phyloP scores from a whole-genome alignment of 2,888 invertebrate genomes.

The Trilocha varians region DNA sequence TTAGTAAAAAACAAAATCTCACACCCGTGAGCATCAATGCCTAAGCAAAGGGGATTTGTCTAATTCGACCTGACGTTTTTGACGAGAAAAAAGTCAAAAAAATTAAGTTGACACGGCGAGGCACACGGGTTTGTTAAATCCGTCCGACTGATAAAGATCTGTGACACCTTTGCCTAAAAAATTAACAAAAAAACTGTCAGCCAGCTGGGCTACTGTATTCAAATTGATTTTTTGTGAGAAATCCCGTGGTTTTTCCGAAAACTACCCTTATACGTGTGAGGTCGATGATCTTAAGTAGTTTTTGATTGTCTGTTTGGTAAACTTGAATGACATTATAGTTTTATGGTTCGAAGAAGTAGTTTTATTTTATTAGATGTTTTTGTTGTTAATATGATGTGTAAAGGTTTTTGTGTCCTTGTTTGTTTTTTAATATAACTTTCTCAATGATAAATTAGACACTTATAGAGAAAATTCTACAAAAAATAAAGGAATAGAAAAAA shows the following conservation, averaged over 20 bases:
- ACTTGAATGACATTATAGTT: constrained; percentile 39
- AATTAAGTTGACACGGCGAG: constrained; percentile 50
- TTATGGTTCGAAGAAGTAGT: constrained; percentile 31
- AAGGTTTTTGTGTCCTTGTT: neutral
- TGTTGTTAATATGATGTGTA: neutral
- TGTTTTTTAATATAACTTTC: too few species aligned
- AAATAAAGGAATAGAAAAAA: too few species aligned
- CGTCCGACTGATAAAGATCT: constrained; percentile 64
- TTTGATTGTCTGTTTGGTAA: constrained; percentile 33
- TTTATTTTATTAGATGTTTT: constrained; percentile 31
- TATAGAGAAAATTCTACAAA: too few species aligned
- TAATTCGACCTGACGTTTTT: constrained; percentile 66
- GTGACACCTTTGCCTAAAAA: constrained; percentile 55
- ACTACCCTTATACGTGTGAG: constrained; percentile 51
- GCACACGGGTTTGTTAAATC: constrained; percentile 66
- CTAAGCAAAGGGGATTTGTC: constrained; percentile 58
- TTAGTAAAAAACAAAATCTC: constrained; percentile 17
- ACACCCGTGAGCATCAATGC: constrained; percentile 48
- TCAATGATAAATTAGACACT: too few species aligned
- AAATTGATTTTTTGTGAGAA: constrained; percentile 48
- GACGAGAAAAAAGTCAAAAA: constrained; percentile 49
- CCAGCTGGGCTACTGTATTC: constrained; percentile 65
- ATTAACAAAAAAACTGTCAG: constrained; percentile 38
- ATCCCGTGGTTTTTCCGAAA: constrained; percentile 48
- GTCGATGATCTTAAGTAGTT: constrained; percentile 36